Evolutionary conservation across 2,113 vertebrate species (phyloP).

Genomic region (Planiliza haematocheilus): DNA sequence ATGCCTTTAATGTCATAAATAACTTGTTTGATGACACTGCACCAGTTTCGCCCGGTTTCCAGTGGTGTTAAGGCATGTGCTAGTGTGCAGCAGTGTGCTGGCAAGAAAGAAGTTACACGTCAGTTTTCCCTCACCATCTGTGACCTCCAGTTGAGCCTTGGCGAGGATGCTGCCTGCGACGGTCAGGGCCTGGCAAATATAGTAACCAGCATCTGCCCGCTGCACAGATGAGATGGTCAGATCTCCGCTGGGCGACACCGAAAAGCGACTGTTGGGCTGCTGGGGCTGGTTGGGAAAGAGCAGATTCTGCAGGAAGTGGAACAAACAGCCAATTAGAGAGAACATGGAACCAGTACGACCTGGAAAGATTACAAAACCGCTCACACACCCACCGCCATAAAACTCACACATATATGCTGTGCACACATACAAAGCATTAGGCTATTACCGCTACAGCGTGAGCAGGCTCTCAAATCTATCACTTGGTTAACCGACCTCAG

Average conservation of each 20-base stretch:
- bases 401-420: neutral
- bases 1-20: slow-evolving; percentile 3
- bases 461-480: slow-evolving; percentile 37
- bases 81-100: slow-evolving; percentile 39
- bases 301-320: slow-evolving; percentile 87
- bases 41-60: slow-evolving; percentile 15
- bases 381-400: neutral
- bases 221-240: slow-evolving; percentile 96
- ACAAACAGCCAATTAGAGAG: slow-evolving; percentile 54
- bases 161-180: slow-evolving; percentile 98
- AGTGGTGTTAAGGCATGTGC: neutral
- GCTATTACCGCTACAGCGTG: slow-evolving; percentile 19
- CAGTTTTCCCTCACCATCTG: slow-evolving; percentile 89
- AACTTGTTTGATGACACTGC: neutral
- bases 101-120: slow-evolving; percentile 22
- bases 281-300: slow-evolving; percentile 98
- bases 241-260: slow-evolving; percentile 92
- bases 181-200: slow-evolving; percentile 98
- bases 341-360: slow-evolving; percentile 46
- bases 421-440: slow-evolving; percentile 14
- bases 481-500: slow-evolving; percentile 41
- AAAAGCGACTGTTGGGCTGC: slow-evolving; percentile 94
- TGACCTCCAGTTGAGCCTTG: slow-evolving; percentile 99
- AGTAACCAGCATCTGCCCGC: slow-evolving; percentile 93
- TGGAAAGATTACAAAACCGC: slow-evolving; percentile 49